A percentile compares a stretch with the other conserved stretches of the same genome.
Conservation (phyloP, 2,888 invertebrate species). For the Cepaea hortensis region DNA sequence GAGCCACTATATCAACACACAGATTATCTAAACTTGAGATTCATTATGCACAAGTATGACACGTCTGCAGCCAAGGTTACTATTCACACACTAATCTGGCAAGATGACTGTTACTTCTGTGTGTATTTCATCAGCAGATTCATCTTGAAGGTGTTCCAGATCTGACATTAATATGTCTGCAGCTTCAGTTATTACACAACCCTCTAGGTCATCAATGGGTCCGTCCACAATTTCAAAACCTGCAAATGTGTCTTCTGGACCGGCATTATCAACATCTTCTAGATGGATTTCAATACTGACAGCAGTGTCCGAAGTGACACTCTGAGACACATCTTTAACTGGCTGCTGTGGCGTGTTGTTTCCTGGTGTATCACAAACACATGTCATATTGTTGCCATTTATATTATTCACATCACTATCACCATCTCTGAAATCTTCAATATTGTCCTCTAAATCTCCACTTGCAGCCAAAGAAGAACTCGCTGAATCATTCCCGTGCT, state of each 20-base stretch:
- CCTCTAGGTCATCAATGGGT: neutral
- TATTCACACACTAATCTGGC: neutral
- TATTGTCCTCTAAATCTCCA: constrained; percentile 34
- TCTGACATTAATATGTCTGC: neutral
- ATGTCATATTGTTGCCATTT: neutral
- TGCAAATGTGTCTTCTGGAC: neutral
- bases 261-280: constrained; percentile 14
- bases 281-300: neutral
- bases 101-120: constrained; percentile 22
- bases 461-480: neutral
- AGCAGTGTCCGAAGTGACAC: neutral
- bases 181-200: neutral
- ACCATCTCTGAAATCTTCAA: constrained; percentile 33
- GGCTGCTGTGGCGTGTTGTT: neutral
- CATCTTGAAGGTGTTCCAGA: neutral
- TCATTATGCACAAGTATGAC: neutral
- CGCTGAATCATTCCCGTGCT: neutral
- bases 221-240: constrained; percentile 1
- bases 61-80: neutral
- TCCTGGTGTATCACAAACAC: constrained; percentile 1
- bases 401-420: neutral
- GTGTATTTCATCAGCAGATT: neutral
- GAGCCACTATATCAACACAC: neutral
- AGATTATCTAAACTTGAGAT: neutral
- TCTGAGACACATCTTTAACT: neutral